Evolutionary conservation across 2,797 vertebrate genomes (phyloP).

Genomic region (Mycteria americana): DNA sequence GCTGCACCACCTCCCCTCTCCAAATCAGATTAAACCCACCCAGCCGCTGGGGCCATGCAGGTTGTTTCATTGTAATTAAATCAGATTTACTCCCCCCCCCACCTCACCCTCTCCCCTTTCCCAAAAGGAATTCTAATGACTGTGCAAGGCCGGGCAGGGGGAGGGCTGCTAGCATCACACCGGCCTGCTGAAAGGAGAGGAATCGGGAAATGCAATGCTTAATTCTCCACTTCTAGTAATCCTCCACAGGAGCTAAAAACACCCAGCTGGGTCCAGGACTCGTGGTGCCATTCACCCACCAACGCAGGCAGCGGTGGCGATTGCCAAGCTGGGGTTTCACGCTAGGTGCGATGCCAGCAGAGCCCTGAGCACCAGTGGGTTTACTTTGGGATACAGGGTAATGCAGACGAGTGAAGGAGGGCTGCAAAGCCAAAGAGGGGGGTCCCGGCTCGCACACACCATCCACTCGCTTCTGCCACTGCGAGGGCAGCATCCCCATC

Average conservation of each 20-base stretch:
- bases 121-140: background rate
- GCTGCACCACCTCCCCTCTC: background rate
- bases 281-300: background rate
- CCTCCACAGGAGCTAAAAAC: background rate
- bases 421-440: background rate
- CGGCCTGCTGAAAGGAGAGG: background rate
- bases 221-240: background rate
- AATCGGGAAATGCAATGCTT: background rate
- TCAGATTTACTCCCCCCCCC: slow-evolving; percentile 23
- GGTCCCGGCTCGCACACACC: background rate
- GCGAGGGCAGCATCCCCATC: accelerated
- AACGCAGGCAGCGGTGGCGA: accelerated
- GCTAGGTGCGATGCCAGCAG: accelerated
- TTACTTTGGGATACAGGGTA: background rate
- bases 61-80: slow-evolving; percentile 23
- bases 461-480: accelerated
- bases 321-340: background rate
- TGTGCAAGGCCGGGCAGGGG: background rate
- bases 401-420: accelerated
- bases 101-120: background rate
- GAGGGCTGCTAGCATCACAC: background rate
- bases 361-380: background rate
- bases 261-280: background rate
- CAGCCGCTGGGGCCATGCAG: background rate
- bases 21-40: slow-evolving; percentile 45